These are phyloP conservation scores for Tinea semifulvella DNA, from an alignment of 2,888 invertebrate species.

Conservation along the genomic window DNA sequence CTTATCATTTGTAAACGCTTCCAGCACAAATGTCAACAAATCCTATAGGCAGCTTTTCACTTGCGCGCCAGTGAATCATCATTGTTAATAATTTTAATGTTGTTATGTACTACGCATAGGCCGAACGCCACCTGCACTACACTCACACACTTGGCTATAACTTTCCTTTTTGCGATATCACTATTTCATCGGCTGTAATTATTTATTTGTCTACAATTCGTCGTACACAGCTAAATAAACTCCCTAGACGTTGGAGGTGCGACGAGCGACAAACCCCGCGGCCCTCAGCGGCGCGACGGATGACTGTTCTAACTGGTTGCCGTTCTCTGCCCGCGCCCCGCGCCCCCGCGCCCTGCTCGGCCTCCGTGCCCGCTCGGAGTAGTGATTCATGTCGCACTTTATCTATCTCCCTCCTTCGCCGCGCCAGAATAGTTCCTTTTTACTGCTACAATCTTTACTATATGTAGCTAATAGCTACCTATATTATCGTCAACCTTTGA, in stretches of 20 bases:
- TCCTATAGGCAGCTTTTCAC: conserved; percentile 64
- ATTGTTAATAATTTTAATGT: conserved; percentile 31
- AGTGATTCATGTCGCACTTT: conserved; percentile 67
- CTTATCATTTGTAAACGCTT: conserved; percentile 60
- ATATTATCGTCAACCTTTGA: no score
- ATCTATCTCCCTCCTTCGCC: conserved; percentile 65
- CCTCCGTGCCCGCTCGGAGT: conserved; percentile 32
- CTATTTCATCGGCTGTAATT: conserved; percentile 1
- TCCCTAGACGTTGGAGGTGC: conserved; percentile 23
- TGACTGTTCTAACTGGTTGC: conserved; percentile 57
- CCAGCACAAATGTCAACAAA: conserved; percentile 62
- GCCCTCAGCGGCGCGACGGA: conserved; percentile 39
- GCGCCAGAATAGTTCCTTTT: conserved; percentile 64
- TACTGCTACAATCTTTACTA: conserved; percentile 42
- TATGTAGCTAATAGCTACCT: conserved; percentile 28
- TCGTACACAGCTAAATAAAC: background rate
- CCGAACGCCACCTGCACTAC: conserved; percentile 58
- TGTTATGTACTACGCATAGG: conserved; percentile 26
- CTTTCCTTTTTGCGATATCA: conserved; percentile 27
- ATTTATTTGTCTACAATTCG: background rate
- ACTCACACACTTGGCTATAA: conserved; percentile 35
- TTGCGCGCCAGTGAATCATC: conserved; percentile 65
- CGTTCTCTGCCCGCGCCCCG: conserved; percentile 18
- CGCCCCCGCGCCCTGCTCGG: conserved; percentile 4
- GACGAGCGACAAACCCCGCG: conserved; percentile 38